Evolutionary conservation across 1,140 invertebrate genomes (phyloP).

Genomic region (Phthorimaea operculella): DNA sequence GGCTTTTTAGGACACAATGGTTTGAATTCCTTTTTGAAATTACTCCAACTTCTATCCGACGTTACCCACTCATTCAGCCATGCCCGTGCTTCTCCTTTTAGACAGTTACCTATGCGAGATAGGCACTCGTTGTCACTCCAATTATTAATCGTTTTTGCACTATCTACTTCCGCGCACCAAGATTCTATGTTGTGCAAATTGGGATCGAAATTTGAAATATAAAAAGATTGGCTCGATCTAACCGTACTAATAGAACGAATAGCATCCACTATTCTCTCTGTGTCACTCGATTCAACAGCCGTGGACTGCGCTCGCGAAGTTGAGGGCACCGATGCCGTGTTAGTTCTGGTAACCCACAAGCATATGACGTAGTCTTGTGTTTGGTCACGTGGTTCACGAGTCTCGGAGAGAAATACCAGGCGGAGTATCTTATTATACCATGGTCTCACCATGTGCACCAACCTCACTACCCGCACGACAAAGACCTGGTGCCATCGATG

Average conservation of each 20-base stretch:
- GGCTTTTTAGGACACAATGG: conserved; percentile 7
- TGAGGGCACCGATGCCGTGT: background rate
- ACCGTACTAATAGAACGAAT: background rate
- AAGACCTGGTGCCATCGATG: background rate
- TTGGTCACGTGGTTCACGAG: too few species aligned
- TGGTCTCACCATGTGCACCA: background rate
- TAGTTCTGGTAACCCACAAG: too few species aligned
- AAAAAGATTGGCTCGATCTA: conserved; percentile 5
- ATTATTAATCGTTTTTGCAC: conserved; percentile 2
- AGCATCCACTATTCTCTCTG: background rate
- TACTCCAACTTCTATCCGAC: conserved; percentile 1
- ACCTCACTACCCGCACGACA: too few species aligned
- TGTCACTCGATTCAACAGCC: background rate
- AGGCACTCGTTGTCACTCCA: conserved; percentile 12
- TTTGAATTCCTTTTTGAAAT: conserved; percentile 11
- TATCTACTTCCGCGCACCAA: conserved; percentile 11
- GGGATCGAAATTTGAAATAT: conserved; percentile 12
- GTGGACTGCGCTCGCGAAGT: background rate
- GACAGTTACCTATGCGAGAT: conserved; percentile 8
- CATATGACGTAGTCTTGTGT: too few species aligned
- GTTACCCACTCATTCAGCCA: conserved; percentile 11
- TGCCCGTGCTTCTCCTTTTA: conserved; percentile 5
- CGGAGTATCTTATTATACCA: too few species aligned
- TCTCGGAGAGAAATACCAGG: too few species aligned
- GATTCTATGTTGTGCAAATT: conserved; percentile 5